Percentiles rank a stretch among this genome's conserved stretches.
Conservation (phyloP, 2,797 vertebrate genomes). For the Eulemur mongoz region DNA sequence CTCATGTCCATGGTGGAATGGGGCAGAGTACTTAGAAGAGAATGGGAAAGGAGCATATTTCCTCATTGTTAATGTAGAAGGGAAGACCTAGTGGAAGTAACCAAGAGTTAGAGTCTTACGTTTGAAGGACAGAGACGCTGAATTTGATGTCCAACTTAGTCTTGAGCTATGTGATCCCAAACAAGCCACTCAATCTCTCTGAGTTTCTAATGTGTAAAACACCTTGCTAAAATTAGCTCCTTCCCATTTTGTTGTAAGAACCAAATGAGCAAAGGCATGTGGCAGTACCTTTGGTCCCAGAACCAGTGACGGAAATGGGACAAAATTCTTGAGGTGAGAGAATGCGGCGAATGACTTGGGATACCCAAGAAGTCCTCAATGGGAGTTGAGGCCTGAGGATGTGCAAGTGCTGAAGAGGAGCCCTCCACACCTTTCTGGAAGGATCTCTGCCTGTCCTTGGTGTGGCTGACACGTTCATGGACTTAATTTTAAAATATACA, state of each 20-base stretch:
- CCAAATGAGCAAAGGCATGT: neutral
- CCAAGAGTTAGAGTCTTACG: neutral
- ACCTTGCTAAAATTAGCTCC: neutral
- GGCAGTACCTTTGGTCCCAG: neutral
- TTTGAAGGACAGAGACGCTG: neutral
- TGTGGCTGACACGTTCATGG: neutral
- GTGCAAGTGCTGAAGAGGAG: neutral
- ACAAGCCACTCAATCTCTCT: neutral
- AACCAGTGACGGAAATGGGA: neutral
- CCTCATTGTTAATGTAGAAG: neutral
- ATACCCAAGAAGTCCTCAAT: neutral
- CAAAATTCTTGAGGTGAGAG: neutral
- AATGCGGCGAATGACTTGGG: neutral
- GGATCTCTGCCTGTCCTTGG: neutral
- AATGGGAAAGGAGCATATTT: neutral
- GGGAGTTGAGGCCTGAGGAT: neutral
- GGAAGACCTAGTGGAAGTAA: neutral
- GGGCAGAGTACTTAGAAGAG: neutral
- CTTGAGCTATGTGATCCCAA: neutral
- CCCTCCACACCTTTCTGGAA: neutral
- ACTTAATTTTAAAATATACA: neutral
- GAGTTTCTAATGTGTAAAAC: neutral
- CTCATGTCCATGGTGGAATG: neutral
- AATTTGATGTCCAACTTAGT: neutral
- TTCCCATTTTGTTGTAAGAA: neutral